phyloP scores from a whole-genome alignment of 1,140 invertebrate genomes.

The Atta cephalotes region DNA sequence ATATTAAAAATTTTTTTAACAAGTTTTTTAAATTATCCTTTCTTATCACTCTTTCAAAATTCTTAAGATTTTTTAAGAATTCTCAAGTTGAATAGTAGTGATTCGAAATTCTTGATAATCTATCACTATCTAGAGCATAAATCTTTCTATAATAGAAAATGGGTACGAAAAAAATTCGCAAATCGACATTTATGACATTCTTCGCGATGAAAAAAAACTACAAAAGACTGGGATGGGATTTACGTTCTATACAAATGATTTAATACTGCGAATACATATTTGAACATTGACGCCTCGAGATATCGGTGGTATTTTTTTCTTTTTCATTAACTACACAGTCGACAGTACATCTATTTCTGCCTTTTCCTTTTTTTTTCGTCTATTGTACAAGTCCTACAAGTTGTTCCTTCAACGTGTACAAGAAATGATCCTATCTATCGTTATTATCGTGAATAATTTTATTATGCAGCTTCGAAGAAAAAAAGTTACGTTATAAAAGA shows the following conservation, averaged over 20 bases:
- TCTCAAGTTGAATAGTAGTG: not conserved
- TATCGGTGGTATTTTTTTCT: slow-evolving; percentile 41
- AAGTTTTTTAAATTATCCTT: not conserved
- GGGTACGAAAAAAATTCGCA: not conserved
- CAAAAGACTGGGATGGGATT: slow-evolving; percentile 68
- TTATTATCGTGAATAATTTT: slow-evolving; percentile 38
- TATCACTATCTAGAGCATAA: not conserved
- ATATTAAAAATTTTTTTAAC: not conserved
- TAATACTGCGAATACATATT: slow-evolving; percentile 81
- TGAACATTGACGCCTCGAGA: slow-evolving; percentile 63
- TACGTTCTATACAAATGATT: slow-evolving; percentile 80
- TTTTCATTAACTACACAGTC: slow-evolving; percentile 68
- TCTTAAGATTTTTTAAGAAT: not conserved
- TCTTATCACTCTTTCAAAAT: not conserved
- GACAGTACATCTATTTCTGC: slow-evolving; percentile 68
- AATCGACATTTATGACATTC: not conserved
- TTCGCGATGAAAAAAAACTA: slow-evolving; percentile 63
- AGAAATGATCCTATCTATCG: slow-evolving; percentile 46
- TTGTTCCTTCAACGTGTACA: slow-evolving; percentile 26
- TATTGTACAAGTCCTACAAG: slow-evolving; percentile 56
- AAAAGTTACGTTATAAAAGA: not conserved
- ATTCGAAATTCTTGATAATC: not conserved
- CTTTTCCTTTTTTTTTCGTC: slow-evolving; percentile 39
- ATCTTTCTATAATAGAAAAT: not conserved
- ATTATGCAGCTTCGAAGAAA: slow-evolving; percentile 19